These are phyloP conservation scores for Temnopleurus reevesii DNA, from an alignment of 53 echinoderm and acorn worm genomes.

Conservation along the genomic window DNA sequence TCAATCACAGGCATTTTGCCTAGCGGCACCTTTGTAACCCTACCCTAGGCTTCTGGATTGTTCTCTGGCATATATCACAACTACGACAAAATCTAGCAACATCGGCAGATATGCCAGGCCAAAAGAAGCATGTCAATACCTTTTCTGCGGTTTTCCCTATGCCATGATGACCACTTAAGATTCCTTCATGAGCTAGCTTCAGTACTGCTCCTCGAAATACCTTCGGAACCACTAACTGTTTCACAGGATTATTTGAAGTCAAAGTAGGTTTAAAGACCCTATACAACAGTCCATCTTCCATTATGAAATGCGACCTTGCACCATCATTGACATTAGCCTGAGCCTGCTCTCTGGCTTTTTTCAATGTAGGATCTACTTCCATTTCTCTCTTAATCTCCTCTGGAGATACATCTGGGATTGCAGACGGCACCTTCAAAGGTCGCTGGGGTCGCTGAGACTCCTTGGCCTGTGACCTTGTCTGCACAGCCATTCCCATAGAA, in stretches of 20 bases:
- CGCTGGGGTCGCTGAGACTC: neutral
- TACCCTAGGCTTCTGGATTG: neutral
- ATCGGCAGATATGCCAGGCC: neutral
- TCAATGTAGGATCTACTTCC: neutral
- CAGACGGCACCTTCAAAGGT: neutral
- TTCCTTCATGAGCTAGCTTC: neutral
- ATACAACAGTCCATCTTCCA: neutral
- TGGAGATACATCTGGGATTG: neutral
- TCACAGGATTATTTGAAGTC: neutral
- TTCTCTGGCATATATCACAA: neutral
- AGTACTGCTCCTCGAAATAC: neutral
- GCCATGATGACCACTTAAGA: neutral
- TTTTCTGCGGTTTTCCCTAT: neutral
- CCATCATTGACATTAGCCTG: neutral
- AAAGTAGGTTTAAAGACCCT: neutral
- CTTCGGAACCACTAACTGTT: neutral
- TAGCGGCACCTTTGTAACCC: neutral
- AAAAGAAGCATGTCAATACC: neutral
- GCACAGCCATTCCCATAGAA: slow-evolving; percentile 21
- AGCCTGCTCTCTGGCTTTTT: neutral
- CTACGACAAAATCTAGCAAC: neutral
- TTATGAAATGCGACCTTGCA: neutral
- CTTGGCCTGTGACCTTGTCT: neutral
- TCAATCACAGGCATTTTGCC: neutral
- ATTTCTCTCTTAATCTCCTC: neutral